Evolutionary conservation across 2,888 invertebrate genomes (phyloP), one percentile per base, ranked within the genome.

Genomic region (Julus scanicus): DNA sequence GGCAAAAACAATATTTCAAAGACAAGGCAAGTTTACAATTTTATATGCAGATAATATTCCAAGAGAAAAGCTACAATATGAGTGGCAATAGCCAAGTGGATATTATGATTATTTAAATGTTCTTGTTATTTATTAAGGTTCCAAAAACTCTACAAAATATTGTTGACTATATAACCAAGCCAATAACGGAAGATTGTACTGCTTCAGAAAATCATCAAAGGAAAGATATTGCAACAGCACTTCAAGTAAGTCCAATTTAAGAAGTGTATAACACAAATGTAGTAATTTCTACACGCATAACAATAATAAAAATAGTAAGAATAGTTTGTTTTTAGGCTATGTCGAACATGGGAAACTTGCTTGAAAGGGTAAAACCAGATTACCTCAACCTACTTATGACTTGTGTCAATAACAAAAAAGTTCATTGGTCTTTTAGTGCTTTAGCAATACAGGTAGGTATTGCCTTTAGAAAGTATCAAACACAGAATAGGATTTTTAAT

Each of bases 371-470:
- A 29, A 17, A 20, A 11, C 44, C 85, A 20, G 29, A 44, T 49
- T 49, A n/a, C 9, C 49, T 85, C 0, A 20, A 85, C 20, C 40
- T 11, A n/a, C 85, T 85, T 44, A n/a, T 17, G n/a, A 20, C 85
- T 48, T 85, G 85, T n/a, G 44, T 85, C 15, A 37, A 9, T 1
- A 40, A 85, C 40, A 85, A 85, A 5, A 13, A 85, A 11, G 48
- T n/a, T n/a, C 49, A 85, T n/a, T 44, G 85, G 49, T 2, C 37
- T 3, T 15, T 80, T n/a, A 85, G 85, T 85, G 11, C 20, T 85
- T n/a, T 85, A 2, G 48, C 85, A 2, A 85, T 85, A 11, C 85
- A 48, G 20, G 85, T 85, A 85, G 4, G 44, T 44, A 37, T 80
- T 37, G 1, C 11, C 9, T 37, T n/a, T 80, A 37, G 13, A 37